Evolutionary conservation across 2,888 invertebrate species (phyloP).

Genomic region (Ernsta delagoae): DNA sequence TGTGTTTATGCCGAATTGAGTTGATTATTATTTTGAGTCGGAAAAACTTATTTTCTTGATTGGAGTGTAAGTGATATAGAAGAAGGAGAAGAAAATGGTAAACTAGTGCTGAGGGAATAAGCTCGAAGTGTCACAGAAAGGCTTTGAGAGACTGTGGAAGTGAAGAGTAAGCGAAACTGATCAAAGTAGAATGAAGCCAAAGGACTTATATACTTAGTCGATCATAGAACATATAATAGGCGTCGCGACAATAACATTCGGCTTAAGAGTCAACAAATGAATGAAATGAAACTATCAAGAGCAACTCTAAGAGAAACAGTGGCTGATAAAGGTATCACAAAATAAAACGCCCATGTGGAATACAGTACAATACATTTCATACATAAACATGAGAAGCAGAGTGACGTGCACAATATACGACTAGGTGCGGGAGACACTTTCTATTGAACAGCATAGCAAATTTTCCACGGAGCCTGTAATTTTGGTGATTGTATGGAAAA

Average conservation of each 20-base stretch:
- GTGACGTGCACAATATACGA: slow-evolving; percentile 72
- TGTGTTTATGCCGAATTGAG: slow-evolving; percentile 71
- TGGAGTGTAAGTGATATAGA: slow-evolving; percentile 60
- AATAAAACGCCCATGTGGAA: slow-evolving; percentile 83
- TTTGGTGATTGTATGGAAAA: slow-evolving; percentile 36
- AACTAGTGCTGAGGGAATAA: slow-evolving; percentile 72
- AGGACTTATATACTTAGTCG: slow-evolving; percentile 47
- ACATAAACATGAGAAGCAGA: slow-evolving; percentile 70
- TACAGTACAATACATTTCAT: slow-evolving; percentile 62
- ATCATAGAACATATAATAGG: slow-evolving; percentile 59
- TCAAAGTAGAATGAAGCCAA: slow-evolving; percentile 71
- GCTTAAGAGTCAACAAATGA: slow-evolving; percentile 70
- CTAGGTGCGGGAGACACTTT: slow-evolving; percentile 63
- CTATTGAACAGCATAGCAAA: slow-evolving; percentile 54
- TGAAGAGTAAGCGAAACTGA: slow-evolving; percentile 74
- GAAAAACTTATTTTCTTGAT: slow-evolving; percentile 52
- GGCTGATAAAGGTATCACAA: slow-evolving; percentile 85
- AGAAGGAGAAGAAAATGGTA: slow-evolving; percentile 57
- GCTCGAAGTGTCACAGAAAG: slow-evolving; percentile 75
- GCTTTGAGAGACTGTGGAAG: slow-evolving; percentile 69
- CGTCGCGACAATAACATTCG: slow-evolving; percentile 78
- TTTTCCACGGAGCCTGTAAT: slow-evolving; percentile 49
- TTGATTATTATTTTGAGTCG: slow-evolving; percentile 51
- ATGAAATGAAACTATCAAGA: slow-evolving; percentile 83
- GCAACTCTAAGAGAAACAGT: slow-evolving; percentile 83